These are phyloP conservation scores for Oncorhynchus kisutch DNA, from an alignment of 2,113 vertebrate genomes.

Conservation along the genomic window DNA sequence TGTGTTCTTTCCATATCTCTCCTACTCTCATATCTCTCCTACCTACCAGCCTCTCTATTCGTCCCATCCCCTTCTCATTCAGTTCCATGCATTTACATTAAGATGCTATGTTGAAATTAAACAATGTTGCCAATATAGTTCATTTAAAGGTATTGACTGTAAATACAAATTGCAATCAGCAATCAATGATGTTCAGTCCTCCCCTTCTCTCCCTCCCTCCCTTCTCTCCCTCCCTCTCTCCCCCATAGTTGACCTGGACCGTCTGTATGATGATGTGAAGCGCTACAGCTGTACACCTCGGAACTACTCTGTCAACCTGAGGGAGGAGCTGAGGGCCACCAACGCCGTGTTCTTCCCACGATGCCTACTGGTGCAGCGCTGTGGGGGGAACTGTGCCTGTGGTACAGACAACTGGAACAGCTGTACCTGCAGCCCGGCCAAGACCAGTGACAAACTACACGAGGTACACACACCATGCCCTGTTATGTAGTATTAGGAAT, in stretches of 20 bases:
- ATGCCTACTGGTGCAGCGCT: conserved; percentile 92
- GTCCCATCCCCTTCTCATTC: background rate
- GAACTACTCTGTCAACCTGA: conserved; percentile 90
- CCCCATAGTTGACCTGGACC: conserved; percentile 87
- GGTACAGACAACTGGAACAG: conserved; percentile 85
- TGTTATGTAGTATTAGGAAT: too few relatives aligned
- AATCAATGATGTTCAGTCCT: background rate
- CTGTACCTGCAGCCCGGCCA: conserved; percentile 83
- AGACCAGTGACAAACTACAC: conserved; percentile 84
- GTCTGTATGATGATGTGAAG: conserved; percentile 89
- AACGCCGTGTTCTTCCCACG: conserved; percentile 92
- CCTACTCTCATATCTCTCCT: too few relatives aligned
- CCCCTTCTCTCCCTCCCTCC: background rate
- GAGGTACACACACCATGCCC: conserved; percentile 75
- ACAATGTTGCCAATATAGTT: background rate
- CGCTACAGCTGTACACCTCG: conserved; percentile 94
- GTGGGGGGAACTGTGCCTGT: conserved; percentile 93
- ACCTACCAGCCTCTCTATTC: background rate
- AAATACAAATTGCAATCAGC: background rate
- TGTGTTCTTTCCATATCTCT: background rate
- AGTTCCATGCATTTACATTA: background rate
- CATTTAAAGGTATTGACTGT: background rate
- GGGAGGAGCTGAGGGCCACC: conserved; percentile 87
- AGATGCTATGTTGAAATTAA: background rate
- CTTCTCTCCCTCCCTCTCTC: background rate